Base-by-base conservation (phyloP, 2,888 invertebrate species). In the Lycia hirtaria region DNA sequence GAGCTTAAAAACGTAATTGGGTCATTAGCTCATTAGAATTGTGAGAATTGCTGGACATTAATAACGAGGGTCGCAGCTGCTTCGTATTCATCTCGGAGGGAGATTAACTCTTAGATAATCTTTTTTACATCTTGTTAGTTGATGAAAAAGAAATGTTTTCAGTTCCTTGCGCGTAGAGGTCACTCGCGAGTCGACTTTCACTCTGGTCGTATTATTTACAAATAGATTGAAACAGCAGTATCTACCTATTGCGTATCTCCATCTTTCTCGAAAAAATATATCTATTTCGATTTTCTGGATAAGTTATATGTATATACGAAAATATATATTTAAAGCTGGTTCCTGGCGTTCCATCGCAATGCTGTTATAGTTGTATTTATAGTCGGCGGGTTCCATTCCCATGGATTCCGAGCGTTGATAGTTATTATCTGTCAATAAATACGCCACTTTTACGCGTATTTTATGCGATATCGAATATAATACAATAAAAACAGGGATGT, bases 51-150 rank as follows among this genome's bases (percentile, higher is more conserved):
- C 48, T 55, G 56, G 63, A 37, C 61, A 71, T 68, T 70, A 68
- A 69, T 70, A 65, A 67, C 37, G 43, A 53, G 50, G 61, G 66
- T 63, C 63, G 28, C 71, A 75, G 74, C 71, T 69, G 76, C 68
- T 66, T 49, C 64, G 51, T 56, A 69, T 69, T 71, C 65, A 70
- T 76, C 68, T 67, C 58, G 43, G 61, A 32, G 51, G 53, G 54
- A 61, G 58, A 67, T 68, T 58, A 62, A 49, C 37, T 45, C 7
- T 26, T 37, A 40, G 17, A 20, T 37, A 47, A 47, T 37, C 24
- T 47, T 35, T 41, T 33, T 47, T 17, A 35, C 47, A 47, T 47
- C n/a, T 22, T n/a, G 35, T 20, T 6, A 24, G 15, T 35, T 35
- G 15, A 35, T 24, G 26, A 17, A 28, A 41, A 17, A 10, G 10